phyloP scores from a whole-genome alignment of 2,113 vertebrate genomes.

The Campylomormyrus tamandua region DNA sequence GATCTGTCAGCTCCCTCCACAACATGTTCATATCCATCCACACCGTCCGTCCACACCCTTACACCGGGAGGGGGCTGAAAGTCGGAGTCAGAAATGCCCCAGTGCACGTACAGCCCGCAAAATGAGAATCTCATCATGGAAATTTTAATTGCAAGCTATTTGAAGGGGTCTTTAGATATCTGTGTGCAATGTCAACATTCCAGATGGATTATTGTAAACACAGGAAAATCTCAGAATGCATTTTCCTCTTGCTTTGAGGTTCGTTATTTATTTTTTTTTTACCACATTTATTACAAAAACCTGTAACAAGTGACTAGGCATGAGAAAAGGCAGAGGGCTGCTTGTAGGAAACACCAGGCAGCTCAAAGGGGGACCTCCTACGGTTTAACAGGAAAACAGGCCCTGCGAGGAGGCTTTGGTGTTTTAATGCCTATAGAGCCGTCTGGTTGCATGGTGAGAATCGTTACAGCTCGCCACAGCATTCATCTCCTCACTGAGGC shows the following conservation, averaged over 20 bases:
- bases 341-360: constrained; percentile 13
- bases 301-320: neutral
- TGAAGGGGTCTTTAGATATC: neutral
- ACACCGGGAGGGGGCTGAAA: neutral
- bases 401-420: constrained; percentile 21
- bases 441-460: neutral
- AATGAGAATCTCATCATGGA: neutral
- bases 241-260: neutral
- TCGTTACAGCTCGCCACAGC: neutral
- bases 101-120: neutral
- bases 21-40: neutral
- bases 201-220: neutral
- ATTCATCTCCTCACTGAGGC: neutral
- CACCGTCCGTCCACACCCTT: neutral
- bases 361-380: constrained; percentile 26
- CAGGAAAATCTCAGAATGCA: neutral
- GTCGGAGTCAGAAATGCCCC: neutral
- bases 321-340: constrained; percentile 6
- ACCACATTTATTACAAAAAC: neutral
- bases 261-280: neutral
- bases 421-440: neutral
- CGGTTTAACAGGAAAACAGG: constrained; percentile 28
- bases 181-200: neutral
- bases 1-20: neutral
- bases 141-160: neutral